Conservation (phyloP, 2,797 vertebrate genomes). For the Distichodus sexfasciatus region DNA sequence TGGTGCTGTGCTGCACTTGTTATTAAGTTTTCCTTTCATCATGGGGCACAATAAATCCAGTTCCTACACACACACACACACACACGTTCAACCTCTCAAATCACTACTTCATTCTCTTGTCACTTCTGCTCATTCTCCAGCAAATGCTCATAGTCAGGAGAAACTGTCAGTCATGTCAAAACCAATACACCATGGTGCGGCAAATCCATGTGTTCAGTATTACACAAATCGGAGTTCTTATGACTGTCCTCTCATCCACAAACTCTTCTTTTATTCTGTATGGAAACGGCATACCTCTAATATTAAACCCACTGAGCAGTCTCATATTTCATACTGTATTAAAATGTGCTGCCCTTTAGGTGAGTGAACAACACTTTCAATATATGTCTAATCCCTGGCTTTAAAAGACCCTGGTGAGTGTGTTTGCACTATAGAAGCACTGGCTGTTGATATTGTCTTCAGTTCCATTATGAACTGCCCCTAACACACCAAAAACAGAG, state of each 20-base stretch:
- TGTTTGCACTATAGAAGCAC: not conserved
- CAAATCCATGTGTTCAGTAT: slow-evolving; percentile 19
- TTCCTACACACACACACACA: not conserved
- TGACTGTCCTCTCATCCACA: not conserved
- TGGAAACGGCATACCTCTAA: not conserved
- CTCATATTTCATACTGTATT: slow-evolving; percentile 29
- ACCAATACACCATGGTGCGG: slow-evolving; percentile 1
- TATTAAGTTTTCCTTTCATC: no score
- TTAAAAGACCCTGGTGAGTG: slow-evolving; percentile 5
- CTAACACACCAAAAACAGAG: slow-evolving; percentile 14
- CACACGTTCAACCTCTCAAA: not conserved
- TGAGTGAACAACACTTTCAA: slow-evolving; percentile 10
- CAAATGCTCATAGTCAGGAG: not conserved
- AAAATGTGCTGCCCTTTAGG: slow-evolving; percentile 14
- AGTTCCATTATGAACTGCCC: not conserved
- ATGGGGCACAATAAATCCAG: no score
- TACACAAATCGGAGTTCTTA: slow-evolving; percentile 14
- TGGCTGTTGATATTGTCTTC: slow-evolving; percentile 29
- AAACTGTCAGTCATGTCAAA: slow-evolving; percentile 13
- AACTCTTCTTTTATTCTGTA: not conserved
- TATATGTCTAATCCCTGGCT: slow-evolving; percentile 20
- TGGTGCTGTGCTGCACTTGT: no score
- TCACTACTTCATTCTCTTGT: slow-evolving; percentile 32
- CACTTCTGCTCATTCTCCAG: slow-evolving; percentile 18
- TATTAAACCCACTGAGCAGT: slow-evolving; percentile 6